Base-by-base conservation (phyloP, 2,888 invertebrate species). In the Chloroclystis v-ata region DNA sequence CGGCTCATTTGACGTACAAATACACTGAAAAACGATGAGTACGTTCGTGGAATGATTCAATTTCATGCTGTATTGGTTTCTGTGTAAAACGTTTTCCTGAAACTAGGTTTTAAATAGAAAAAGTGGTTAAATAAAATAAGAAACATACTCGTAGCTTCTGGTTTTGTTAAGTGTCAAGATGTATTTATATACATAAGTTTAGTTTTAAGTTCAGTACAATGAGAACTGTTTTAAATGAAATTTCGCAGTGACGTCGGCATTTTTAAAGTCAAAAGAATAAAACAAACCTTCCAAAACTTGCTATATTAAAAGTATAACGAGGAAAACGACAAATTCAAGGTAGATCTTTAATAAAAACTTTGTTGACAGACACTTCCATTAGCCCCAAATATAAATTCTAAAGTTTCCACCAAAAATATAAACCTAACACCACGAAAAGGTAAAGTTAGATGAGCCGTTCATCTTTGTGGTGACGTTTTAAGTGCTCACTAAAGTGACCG, bases 1-100 rank as follows among this genome's bases (percentile, higher is more conserved):
- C 43, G 49, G 52, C 43, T 52, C 52, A 49, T 52, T 52, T 52
- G 48, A 46, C 43, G 25, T 35, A 39, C 46, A 50, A 43, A 50
- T 47, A 47, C 43, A 50, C 46, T 47, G 50, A 50, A 50, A 46
- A 50, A 50, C 46, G 50, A 50, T 39, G 37, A 24, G 35, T 37
- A 44, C 33, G 38, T 45, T 46, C 32, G 43, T 46, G 39, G 3
- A 50, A 39, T 43, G 43, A 40, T 46, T 43, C 50, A 46, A 50
- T 50, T 50, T 50, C 43, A 50, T 46, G 39, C 50, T 24, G 10
- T 25, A 28, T 43, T 50, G 35, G 30, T 2, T 42, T 16, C 25
- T 35, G n/a, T 25, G 28, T 14, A 14, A 13, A n/a, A 26, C n/a
- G 24, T 37, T 20, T 39, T 30, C 20, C 20, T 20, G 5, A 2